phyloP scores from a whole-genome alignment of 92 coral and sea anemone genomes.

The Heteractis magnifica region DNA sequence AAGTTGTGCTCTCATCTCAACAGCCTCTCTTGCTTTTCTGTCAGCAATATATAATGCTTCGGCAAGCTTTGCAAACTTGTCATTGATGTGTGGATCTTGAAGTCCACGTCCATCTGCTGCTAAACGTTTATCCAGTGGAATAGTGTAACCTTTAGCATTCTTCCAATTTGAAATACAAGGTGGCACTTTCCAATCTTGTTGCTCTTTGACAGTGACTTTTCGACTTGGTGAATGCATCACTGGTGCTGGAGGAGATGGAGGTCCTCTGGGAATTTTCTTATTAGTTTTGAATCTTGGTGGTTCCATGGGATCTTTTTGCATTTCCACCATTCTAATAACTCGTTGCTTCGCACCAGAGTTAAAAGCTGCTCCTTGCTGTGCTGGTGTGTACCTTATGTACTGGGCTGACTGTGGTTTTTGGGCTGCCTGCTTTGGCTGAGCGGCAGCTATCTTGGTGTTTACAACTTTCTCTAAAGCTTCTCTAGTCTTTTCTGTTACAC shows the following conservation, averaged over 20 bases:
- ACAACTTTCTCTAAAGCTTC: slow-evolving; percentile 96
- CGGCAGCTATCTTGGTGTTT: slow-evolving; percentile 85
- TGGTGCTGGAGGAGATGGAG: slow-evolving; percentile 99
- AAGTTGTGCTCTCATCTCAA: slow-evolving; percentile 87
- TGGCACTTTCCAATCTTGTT: slow-evolving; percentile 99
- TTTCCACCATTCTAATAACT: slow-evolving; percentile 95
- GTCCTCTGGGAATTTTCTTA: slow-evolving; percentile 97
- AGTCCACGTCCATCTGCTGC: slow-evolving; percentile 99
- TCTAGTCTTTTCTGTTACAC: slow-evolving; percentile 92
- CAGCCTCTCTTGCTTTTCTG: slow-evolving; percentile 99
- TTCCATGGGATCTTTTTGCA: slow-evolving; percentile 99
- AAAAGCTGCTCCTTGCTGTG: slow-evolving; percentile 91
- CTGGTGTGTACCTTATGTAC: slow-evolving; percentile 95
- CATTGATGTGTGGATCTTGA: slow-evolving; percentile 97
- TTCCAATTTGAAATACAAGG: slow-evolving; percentile 99
- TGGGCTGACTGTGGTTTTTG: slow-evolving; percentile 90
- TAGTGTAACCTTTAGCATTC: slow-evolving; percentile 98
- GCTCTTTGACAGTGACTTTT: slow-evolving; percentile 98
- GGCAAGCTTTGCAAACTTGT: slow-evolving; percentile 97
- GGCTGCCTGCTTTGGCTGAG: slow-evolving; percentile 96
- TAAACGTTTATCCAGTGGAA: slow-evolving; percentile 92
- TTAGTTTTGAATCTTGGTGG: slow-evolving; percentile 99
- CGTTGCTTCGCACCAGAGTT: slow-evolving; percentile 99
- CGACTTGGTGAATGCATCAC: slow-evolving; percentile 99
- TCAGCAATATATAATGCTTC: slow-evolving; percentile 98